Base-by-base conservation (phyloP, 2,113 vertebrate genomes). In the Gymnobelideus leadbeateri region DNA sequence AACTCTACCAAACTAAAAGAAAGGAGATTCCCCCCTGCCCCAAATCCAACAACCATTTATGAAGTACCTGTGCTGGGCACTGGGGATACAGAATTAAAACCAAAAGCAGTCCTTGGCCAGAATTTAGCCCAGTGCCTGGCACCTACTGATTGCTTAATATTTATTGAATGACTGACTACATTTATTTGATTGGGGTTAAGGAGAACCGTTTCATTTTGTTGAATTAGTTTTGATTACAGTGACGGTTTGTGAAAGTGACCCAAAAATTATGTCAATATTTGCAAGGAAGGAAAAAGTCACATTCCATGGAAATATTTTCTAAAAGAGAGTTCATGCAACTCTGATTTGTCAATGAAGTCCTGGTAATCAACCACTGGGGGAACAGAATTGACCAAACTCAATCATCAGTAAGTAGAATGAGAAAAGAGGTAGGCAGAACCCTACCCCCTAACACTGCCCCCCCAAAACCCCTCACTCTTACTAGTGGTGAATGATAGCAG, bases 1-100 rank as follows among this genome's bases (percentile, higher is more conserved):
- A 91, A 52, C 89, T 51, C 94, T 91, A n/a, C 92, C 91, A 37
- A 28, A 52, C 31, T 84, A 93, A 52, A 92, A 90, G 53, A n/a
- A 4, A 26, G 28, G 28, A 68, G 10, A 57, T 68, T 68, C 31
- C 37, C 28, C 31, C 28, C 57, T 61, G 14, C 28, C 31, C 28
- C 57, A 28, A 68, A 68, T 68, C 16, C 28, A 68, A 10, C 28
- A 61, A 77, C 21, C n/a, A 84, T 84, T 23, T 84, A 84, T 84
- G 68, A 84, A 84, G 68, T 43, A 84, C n/a, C 19, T 43, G n/a
- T 43, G 68, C 68, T 43, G 19, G 19, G 19, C n/a, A 84, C 37
- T 84, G 43, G 16, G 68, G 19, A 43, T 43, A 23, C 68, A 84
- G n/a, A 84, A 16, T 43, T 43, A 84, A 84, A 84, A 84, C 19